Evolutionary conservation across 2,797 vertebrate genomes (phyloP).

Genomic region (Euphonia xanthogaster): DNA sequence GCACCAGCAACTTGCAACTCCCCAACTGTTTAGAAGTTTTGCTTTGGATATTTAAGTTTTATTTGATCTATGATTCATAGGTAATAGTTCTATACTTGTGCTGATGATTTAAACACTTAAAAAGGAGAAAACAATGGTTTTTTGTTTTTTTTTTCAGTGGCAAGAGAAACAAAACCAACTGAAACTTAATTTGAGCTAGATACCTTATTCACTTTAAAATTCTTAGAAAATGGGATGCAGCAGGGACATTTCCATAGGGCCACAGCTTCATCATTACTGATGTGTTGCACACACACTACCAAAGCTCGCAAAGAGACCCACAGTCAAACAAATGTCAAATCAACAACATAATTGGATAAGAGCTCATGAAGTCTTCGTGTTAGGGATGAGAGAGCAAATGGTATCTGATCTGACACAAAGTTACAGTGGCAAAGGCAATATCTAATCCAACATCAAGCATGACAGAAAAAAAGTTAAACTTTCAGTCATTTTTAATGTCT

Average conservation of each 20-base stretch:
- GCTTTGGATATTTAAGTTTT: background rate
- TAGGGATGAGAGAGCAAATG: background rate
- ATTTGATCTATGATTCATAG: background rate
- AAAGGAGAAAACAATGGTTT: background rate
- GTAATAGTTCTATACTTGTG: background rate
- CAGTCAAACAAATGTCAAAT: background rate
- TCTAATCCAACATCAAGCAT: background rate
- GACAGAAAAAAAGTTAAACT: background rate
- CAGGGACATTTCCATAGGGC: background rate
- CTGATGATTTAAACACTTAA: background rate
- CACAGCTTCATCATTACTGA: background rate
- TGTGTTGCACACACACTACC: background rate
- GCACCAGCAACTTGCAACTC: background rate
- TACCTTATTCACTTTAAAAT: background rate
- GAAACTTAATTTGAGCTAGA: background rate
- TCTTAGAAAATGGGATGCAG: background rate
- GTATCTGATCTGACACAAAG: background rate
- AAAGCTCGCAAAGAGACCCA: background rate
- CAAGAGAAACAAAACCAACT: background rate
- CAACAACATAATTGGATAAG: background rate
- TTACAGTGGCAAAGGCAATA: background rate
- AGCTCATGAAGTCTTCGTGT: background rate
- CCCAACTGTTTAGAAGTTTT: background rate
- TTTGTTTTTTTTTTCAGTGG: background rate
- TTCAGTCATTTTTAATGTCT: background rate